These are phyloP conservation scores for Drosophila limbata DNA, from an alignment of 2,888 invertebrate genomes.

Conservation along the genomic window DNA sequence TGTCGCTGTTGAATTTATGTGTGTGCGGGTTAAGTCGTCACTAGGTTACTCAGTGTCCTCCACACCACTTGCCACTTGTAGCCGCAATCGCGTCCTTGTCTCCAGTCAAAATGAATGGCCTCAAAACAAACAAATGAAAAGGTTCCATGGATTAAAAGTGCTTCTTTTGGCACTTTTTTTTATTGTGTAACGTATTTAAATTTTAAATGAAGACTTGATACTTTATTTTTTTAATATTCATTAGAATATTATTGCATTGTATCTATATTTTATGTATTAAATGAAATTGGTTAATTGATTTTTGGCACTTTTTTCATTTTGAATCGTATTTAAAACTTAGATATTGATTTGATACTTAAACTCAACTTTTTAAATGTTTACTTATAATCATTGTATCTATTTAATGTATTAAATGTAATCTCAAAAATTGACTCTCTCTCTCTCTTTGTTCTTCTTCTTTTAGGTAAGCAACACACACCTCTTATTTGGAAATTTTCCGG, in stretches of 20 bases:
- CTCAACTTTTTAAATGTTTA: neutral
- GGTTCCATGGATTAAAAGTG: constrained; percentile 27
- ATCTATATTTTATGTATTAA: neutral
- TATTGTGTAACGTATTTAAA: too few relatives aligned
- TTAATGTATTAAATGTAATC: neutral
- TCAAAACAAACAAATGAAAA: constrained; percentile 21
- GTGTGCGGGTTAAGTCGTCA: constrained; percentile 73
- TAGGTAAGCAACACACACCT: constrained; percentile 43
- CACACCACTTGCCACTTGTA: constrained; percentile 8
- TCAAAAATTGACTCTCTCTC: neutral
- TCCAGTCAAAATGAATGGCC: constrained; percentile 1
- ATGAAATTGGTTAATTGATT: constrained; percentile 7
- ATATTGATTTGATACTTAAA: neutral
- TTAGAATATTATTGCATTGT: too few relatives aligned
- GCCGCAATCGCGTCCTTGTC: constrained; percentile 8
- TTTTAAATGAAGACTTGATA: too few relatives aligned
- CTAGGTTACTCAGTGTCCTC: constrained; percentile 54
- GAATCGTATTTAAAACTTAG: neutral
- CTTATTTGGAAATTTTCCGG: constrained; percentile 30
- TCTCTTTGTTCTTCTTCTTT: constrained; percentile 21
- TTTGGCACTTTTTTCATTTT: neutral
- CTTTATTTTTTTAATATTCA: too few relatives aligned
- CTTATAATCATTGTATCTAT: neutral
- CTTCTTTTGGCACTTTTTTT: neutral
- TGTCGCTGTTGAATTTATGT: constrained; percentile 59